These are phyloP conservation scores for Mustelus asterias DNA, from an alignment of 2,113 vertebrate species.

Conservation along the genomic window DNA sequence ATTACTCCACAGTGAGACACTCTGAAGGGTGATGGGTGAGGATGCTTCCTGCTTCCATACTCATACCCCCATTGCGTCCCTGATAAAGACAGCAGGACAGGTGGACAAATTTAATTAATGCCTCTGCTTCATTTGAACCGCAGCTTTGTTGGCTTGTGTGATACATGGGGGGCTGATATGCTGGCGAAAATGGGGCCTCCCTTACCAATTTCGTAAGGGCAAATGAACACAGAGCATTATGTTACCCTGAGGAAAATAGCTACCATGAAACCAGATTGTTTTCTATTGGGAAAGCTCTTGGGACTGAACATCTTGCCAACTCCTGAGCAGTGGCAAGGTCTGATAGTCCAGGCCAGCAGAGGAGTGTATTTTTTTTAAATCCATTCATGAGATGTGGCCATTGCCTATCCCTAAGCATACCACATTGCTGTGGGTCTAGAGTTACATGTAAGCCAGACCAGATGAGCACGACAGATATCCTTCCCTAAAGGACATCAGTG, in stretches of 20 bases:
- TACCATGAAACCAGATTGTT: neutral
- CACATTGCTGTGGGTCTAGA: too few relatives aligned
- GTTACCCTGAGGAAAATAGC: neutral
- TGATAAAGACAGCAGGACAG: neutral
- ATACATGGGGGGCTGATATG: neutral
- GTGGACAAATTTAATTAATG: neutral
- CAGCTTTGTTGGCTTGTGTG: neutral
- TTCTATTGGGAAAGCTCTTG: neutral
- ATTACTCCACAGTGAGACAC: neutral
- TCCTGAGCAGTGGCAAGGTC: neutral
- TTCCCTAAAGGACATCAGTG: too few relatives aligned
- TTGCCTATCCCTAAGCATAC: too few relatives aligned
- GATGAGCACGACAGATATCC: too few relatives aligned
- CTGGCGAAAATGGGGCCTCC: neutral
- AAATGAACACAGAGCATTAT: neutral
- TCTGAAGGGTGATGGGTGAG: neutral
- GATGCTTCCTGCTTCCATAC: neutral
- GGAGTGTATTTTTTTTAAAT: neutral
- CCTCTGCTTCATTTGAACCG: neutral
- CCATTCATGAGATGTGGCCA: too few relatives aligned
- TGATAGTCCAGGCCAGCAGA: neutral
- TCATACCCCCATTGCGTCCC: neutral
- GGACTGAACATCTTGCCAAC: neutral
- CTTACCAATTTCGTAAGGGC: neutral
- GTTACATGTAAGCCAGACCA: too few relatives aligned